phyloP scores from a whole-genome alignment of 2,797 vertebrate species.

The Etheostoma nigrum region DNA sequence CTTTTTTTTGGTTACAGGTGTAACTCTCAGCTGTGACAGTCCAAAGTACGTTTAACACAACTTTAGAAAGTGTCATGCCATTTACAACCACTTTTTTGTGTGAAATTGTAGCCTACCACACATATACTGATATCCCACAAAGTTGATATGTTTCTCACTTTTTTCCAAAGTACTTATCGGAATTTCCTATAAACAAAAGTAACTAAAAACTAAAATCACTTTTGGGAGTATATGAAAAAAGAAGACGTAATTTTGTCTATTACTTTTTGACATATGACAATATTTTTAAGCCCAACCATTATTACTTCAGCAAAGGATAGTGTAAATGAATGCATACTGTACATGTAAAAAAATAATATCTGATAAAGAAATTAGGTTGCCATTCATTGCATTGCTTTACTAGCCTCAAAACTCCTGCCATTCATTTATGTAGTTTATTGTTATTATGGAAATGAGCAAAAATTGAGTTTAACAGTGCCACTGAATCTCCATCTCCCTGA shows the following conservation, averaged over 20 bases:
- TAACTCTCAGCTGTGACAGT: not conserved
- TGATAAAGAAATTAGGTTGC: not conserved
- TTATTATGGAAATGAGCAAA: not conserved
- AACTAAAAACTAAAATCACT: not conserved
- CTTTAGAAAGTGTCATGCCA: not conserved
- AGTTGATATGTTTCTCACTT: not conserved
- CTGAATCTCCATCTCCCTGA: not conserved
- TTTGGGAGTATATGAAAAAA: not conserved
- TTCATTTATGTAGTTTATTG: not conserved
- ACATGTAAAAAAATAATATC: not conserved
- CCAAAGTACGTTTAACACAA: no score
- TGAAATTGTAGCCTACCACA: no score
- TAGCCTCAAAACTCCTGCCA: not conserved
- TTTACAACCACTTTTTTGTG: no score
- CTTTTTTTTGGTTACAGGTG: slow-evolving; percentile 36
- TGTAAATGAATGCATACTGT: not conserved
- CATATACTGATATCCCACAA: no score
- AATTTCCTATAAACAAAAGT: not conserved
- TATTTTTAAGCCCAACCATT: no score
- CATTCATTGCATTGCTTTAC: not conserved
- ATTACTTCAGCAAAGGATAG: not conserved
- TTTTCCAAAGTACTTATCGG: not conserved
- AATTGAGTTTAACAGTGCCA: not conserved
- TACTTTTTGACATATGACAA: no score
- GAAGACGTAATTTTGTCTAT: no score